Evolutionary conservation across 1,140 invertebrate genomes (phyloP), one percentile per base, ranked within the genome.

Genomic region (Euura lappo): DNA sequence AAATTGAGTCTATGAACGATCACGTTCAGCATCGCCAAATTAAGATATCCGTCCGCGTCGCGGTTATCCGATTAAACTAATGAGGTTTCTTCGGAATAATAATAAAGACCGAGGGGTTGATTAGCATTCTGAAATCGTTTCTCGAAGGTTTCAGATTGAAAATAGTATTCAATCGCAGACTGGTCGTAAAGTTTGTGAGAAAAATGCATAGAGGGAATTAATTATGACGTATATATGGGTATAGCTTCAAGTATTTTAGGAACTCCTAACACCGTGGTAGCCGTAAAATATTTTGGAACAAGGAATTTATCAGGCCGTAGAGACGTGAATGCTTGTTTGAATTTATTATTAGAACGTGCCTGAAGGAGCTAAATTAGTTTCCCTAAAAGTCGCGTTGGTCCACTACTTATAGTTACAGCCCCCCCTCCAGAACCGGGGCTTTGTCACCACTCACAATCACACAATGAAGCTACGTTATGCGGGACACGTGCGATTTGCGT

Each of bases 291-390:
- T 28, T 28, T 28, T 28, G 28, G 28, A 28, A 28, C 28, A 28
- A 28, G 28, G 28, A 28, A 28, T 28, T 28, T 28, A 28, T 28
- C 10, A 60, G 51, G 4, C 51, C 51, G 13, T 60, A 60, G 13
- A 60, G 13, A 60, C 10, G 6, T 60, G 10, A 60, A 60, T 60
- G 51, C 13, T n/a, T 60, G 51, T 60, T 60, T n/a, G 4, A 60
- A 60, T 60, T 60, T 60, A 60, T 60, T 60, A 60, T 60, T 60
- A 60, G 51, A 60, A 60, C 51, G 51, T 60, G 51, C 51, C 13
- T 60, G 13, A n/a, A 8, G 51, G 3, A n/a, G 51, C 51, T 60
- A 60, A 60, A 60, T 60, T 60, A 6, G 51, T n/a, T 60, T 60
- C 51, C 51, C 6, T 60, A 60, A 60, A 60, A 60, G 51, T 60